Evolutionary conservation across 1,140 invertebrate genomes (phyloP).

Genomic region (Drosophila carrolli): DNA sequence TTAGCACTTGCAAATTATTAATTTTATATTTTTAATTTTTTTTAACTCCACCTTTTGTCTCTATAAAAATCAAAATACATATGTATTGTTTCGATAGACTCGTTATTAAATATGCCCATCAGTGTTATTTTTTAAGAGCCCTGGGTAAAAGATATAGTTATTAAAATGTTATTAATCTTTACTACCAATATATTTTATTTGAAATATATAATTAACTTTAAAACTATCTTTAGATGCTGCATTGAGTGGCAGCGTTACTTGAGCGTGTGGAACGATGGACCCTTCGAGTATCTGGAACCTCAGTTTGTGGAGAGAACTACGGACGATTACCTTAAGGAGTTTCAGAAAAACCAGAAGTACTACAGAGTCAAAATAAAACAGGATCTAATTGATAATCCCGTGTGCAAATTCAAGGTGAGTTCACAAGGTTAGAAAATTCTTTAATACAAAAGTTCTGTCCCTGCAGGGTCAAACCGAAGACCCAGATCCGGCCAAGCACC

Average conservation of each 20-base stretch:
- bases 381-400: conserved; percentile 88
- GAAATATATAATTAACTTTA: background rate
- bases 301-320: conserved; percentile 89
- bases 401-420: conserved; percentile 86
- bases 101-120: too few species aligned
- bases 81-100: too few species aligned
- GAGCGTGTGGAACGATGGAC: conserved; percentile 95
- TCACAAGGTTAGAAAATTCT: fast-evolving
- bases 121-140: too few species aligned
- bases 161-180: too few species aligned
- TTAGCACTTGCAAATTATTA: background rate
- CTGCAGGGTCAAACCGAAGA: conserved; percentile 89
- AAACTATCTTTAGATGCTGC: conserved; percentile 83
- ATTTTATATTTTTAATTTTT: too few species aligned
- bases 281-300: conserved; percentile 93
- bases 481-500: conserved; percentile 90
- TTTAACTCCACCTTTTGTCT: too few species aligned
- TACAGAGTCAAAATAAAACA: conserved; percentile 93
- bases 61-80: too few species aligned
- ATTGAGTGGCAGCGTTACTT: conserved; percentile 92
- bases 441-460: background rate
- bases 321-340: conserved; percentile 90
- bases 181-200: too few species aligned
- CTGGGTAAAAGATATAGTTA: too few species aligned
- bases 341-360: conserved; percentile 91